Evolutionary conservation across 2,113 vertebrate species (phyloP).

Genomic region (Oncorhynchus mykiss): DNA sequence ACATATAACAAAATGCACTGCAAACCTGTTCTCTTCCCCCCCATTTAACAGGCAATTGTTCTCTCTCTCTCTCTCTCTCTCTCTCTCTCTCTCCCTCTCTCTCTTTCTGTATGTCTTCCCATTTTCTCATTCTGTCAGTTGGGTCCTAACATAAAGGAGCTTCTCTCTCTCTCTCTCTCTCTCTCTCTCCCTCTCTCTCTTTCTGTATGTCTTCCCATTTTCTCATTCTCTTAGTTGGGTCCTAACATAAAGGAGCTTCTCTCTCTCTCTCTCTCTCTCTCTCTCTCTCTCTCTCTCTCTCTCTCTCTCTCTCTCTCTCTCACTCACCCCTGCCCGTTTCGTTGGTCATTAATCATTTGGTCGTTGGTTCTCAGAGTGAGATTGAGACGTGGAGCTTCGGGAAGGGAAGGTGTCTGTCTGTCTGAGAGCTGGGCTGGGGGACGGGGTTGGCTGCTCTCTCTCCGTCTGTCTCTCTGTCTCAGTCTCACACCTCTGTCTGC

Average conservation of each 20-base stretch:
- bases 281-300: not conserved
- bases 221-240: not conserved
- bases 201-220: not conserved
- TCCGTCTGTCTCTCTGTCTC: not conserved
- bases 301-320: not conserved
- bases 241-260: not conserved
- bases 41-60: too few relatives aligned
- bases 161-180: not conserved
- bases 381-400: not conserved
- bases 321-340: not conserved
- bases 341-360: not conserved
- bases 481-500: conserved; percentile 94
- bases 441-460: not conserved
- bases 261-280: not conserved
- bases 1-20: too few relatives aligned
- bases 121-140: not conserved
- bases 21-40: too few relatives aligned
- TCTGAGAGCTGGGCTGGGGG: not conserved
- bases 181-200: not conserved
- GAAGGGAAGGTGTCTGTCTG: not conserved
- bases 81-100: too few relatives aligned
- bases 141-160: too few relatives aligned
- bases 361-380: not conserved
- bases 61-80: not conserved
- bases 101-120: not conserved